Base-by-base conservation (phyloP, 1,140 invertebrate genomes). In the Probaryconus sp. region DNA sequence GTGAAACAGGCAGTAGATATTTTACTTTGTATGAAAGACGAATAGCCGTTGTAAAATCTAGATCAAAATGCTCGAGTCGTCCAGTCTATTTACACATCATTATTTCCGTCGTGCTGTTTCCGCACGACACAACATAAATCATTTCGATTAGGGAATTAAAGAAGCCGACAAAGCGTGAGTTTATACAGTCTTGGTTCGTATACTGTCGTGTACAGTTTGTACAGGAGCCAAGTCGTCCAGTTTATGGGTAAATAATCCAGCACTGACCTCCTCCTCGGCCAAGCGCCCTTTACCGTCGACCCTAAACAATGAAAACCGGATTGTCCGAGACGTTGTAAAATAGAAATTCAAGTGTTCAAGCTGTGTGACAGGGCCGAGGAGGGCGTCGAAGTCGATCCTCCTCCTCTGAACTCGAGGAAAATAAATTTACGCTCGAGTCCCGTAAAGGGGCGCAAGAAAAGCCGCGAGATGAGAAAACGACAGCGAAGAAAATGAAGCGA, bases 291-390 rank as follows among this genome's bases (percentile, higher is more conserved):
- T 47, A 42, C 51, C 21, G 56, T 58, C 69, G 48, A 72, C 64
- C 64, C 79, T 83, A 83, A 83, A 83, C 83, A 84, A 84, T 83
- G 80, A 80, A 81, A 83, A 78, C 79, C 78, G 64, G 76, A 85
- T 80, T 82, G 79, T 81, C 79, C 76, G 50, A 58, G 50, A 47
- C 26, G 33, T 56, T 71, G 51, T 64, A 56, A 71, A 71, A 71
- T 64, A 26, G 58, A 61, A 71, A 63, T 42, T 42, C 43, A 51
- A 63, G 56, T 21, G 10, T 20, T n/a, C 5, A 26, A 43, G 9
- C 33, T 48, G 21, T 21, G 53, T 2, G 53, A 33, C 3, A 53
- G 16, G 26, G 26, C 20, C 35, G 13, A 50, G 38, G 9, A 55
- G 14, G 40, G 9, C 30, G 18, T 65, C 68, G 43, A 76, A 53